phyloP scores from a whole-genome alignment of 2,888 invertebrate species.

The Allacma fusca region DNA sequence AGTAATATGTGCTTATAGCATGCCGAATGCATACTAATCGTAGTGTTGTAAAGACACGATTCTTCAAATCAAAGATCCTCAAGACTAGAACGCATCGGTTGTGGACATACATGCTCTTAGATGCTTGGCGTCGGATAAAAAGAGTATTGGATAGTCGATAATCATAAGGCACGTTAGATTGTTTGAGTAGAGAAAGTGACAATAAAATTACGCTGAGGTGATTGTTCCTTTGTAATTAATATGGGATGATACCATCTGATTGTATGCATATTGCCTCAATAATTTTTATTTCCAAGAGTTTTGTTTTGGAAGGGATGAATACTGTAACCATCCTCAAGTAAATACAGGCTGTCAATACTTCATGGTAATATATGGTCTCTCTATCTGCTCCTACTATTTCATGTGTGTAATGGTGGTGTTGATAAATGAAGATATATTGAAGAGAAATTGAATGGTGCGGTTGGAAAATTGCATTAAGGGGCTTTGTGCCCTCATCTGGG shows the following conservation, averaged over 20 bases:
- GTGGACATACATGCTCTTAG: no score
- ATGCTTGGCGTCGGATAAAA: background rate
- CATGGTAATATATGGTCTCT: background rate
- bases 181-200: conserved; percentile 6
- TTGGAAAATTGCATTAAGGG: conserved; percentile 40
- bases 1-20: background rate
- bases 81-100: no score
- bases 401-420: background rate
- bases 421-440: conserved; percentile 38
- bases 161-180: background rate
- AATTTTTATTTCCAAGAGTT: no score
- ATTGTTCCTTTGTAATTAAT: conserved; percentile 16
- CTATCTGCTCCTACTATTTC: background rate
- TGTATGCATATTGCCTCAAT: no score
- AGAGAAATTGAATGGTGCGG: conserved; percentile 37
- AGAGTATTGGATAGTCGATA: background rate
- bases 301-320: no score
- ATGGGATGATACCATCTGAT: background rate
- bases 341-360: conserved; percentile 6
- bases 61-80: no score
- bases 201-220: background rate
- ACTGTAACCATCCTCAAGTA: no score
- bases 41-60: no score
- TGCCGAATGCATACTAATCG: background rate
- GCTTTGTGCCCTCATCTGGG: conserved; percentile 13